Evolutionary conservation across 2,113 vertebrate genomes (phyloP), one percentile per base, ranked within the genome.

Genomic region (Climacteris rufus): DNA sequence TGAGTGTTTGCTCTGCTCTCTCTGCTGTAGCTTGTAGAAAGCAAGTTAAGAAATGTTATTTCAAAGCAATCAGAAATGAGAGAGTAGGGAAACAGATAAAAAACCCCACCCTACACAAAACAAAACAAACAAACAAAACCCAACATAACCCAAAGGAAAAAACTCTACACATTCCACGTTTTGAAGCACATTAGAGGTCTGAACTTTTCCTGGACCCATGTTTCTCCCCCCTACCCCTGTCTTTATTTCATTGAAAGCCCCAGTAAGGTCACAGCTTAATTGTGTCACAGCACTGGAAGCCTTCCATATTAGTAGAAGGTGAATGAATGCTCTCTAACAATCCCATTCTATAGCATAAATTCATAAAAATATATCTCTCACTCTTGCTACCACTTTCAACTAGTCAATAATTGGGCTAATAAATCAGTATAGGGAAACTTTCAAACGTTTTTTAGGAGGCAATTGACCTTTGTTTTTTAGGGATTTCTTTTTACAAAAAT

Each of bases 361-460:
- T 25, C 94, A 91, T 93, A 96, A 94, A 97, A 97, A 97, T 94
- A 96, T 94, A 91, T 94, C 40, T 95, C 40, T 83, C 28, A 74
- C 33, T 93, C 82, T 91, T 92, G 37, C 68, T 90, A 77, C 54
- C 14, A 5, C 75, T 94, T 94, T 57, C 92, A 90, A 70, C 61
- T 82, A 92, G 69, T 90, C 83, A 89, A 45, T 76, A 96, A 88
- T 6, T 59, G 64, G 75, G 59, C 50, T 92, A 47, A 66, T 63
- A 91, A 70, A 59, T 25, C 69, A 83, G 52, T 37, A 71, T 5
- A 82, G 47, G 71, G 59, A 80, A 94, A 84, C 31, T 45, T 80
- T 64, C 7, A 57, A 90, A 76, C 19, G 37, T 53, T 90, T 90
- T 89, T 83, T 35, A 71, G 23, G 84, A 89, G 72, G 54, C 65